Evolutionary conservation across 2,113 vertebrate species (phyloP).

Genomic region (Pseudopodoces humilis): DNA sequence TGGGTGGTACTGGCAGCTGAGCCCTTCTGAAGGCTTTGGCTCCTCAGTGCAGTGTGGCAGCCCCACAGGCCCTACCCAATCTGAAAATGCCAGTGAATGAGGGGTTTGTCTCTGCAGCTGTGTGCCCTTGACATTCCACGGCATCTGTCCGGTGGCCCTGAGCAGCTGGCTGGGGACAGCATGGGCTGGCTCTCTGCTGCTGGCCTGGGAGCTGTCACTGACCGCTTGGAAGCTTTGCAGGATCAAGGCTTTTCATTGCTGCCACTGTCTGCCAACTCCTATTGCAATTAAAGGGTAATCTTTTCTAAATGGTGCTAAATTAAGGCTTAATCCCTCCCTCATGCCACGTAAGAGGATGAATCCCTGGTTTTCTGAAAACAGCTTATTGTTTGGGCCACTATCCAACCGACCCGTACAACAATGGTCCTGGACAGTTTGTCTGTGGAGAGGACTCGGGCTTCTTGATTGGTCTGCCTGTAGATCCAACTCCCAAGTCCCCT

Average conservation of each 20-base stretch:
- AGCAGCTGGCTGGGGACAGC: background rate
- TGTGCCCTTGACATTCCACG: background rate
- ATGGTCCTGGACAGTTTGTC: background rate
- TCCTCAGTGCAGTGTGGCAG: background rate
- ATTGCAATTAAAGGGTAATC: conserved; percentile 78
- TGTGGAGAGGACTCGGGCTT: background rate
- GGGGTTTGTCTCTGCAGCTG: conserved; percentile 4
- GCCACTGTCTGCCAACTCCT: conserved; percentile 56
- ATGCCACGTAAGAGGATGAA: conserved; percentile 76
- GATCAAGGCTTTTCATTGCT: conserved; percentile 43
- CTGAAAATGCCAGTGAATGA: background rate
- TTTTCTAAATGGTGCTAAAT: conserved; percentile 81
- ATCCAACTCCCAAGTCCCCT: background rate
- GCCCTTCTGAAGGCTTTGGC: background rate
- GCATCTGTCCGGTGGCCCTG: background rate
- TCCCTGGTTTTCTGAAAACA: conserved; percentile 76
- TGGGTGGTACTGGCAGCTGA: background rate
- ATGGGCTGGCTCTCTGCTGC: background rate
- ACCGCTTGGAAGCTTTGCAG: conserved; percentile 1
- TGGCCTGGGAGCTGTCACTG: background rate
- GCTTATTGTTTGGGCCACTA: conserved; percentile 71
- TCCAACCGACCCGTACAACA: conserved; percentile 30
- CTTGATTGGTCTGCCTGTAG: background rate
- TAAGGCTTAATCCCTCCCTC: conserved; percentile 75
- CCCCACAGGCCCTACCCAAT: background rate